These are phyloP conservation scores for Smithornis capensis DNA, from an alignment of 2,113 vertebrate species.

Conservation along the genomic window DNA sequence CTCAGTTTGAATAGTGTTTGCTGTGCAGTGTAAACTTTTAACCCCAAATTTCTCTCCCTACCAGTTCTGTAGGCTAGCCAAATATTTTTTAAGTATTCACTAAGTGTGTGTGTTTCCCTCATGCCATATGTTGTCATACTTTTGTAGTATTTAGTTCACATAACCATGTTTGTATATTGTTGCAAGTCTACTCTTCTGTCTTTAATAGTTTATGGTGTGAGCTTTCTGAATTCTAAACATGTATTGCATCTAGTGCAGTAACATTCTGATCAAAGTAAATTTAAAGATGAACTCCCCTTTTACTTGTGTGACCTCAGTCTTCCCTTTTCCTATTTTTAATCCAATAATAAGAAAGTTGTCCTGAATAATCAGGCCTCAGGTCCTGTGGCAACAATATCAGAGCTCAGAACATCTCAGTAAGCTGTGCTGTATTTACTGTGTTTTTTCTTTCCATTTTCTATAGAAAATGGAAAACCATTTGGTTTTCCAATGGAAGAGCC, in stretches of 20 bases:
- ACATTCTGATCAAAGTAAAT: background rate
- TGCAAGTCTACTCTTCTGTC: constrained; percentile 16
- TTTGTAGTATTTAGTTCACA: background rate
- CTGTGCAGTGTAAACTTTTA: constrained; percentile 23
- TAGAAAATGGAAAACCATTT: background rate
- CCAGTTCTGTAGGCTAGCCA: background rate
- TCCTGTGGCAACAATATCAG: background rate
- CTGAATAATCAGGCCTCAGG: background rate
- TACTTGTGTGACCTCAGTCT: background rate
- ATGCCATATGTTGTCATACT: constrained; percentile 23
- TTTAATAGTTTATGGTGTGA: background rate
- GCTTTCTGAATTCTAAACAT: background rate
- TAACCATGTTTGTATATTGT: background rate
- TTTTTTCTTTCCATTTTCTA: background rate
- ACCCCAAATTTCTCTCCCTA: background rate
- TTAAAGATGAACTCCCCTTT: background rate
- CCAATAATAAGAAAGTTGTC: background rate
- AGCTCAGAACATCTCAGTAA: background rate
- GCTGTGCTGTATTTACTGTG: background rate
- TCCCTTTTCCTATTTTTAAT: background rate
- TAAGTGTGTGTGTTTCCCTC: background rate
- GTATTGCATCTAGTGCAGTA: background rate
- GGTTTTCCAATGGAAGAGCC: background rate
- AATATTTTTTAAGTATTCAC: background rate
- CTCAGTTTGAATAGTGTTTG: background rate